Evolutionary conservation across 1,140 invertebrate species (phyloP), one percentile per base, ranked within the genome.

Genomic region (Battus philenor): DNA sequence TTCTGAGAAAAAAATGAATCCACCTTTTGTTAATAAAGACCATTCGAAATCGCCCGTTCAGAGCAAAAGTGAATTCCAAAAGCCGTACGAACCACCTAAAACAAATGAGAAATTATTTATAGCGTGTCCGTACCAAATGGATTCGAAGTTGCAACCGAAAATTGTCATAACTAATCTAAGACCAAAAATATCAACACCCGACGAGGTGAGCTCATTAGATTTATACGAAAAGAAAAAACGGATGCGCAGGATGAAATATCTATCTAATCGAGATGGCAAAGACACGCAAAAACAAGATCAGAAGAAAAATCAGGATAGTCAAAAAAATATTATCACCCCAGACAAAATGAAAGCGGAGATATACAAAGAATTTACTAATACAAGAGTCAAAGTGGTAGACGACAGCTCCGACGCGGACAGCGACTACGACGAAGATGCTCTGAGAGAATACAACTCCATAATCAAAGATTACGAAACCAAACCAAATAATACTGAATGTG

Each of bases 181-280:
- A 32, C 56, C 69, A n/a, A 75, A 70, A 50, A 27, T 63, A 30
- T 16, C 51, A 4, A 68, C 63, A 57, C 15, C 53, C 22, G 82
- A 86, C 16, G 79, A 80, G 56, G 34, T 83, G 2, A 86, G 83
- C 54, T 63, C 78, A 4, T 49, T 86, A 53, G 83, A 86, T 36
- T 47, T 84, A 27, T 85, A 85, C 24, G 82, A 86, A 50, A 83
- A 77, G 53, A 58, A 69, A 45, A 77, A 64, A 55, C 61, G 66
- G 27, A 26, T 80, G 10, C 59, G 71, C 26, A 53, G 75, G 24
- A 26, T 79, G 10, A 84, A 76, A 45, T 68, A 80, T 52, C 46
- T 80, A 34, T 64, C 67, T 0, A 77, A 75, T 27, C 52, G 66
- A 24, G 74, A 80, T 15, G 32, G 2, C 10, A 75, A 75, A 59